Base-by-base conservation (phyloP, 2,888 invertebrate species). In the Macrophya alboannulata region DNA sequence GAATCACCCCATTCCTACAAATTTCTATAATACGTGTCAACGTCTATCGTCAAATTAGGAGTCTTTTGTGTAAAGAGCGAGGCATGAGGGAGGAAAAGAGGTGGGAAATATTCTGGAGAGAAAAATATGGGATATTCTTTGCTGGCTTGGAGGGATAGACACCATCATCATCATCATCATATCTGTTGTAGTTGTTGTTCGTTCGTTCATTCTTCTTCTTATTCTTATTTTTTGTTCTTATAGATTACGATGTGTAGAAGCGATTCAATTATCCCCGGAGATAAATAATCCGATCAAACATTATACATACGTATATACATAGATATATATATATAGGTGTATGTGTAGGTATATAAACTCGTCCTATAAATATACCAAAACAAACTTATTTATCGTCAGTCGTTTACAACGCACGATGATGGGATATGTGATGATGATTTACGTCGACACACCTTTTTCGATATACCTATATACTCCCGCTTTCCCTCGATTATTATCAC, bases 31-130 rank as follows among this genome's bases (percentile, higher is more conserved):
- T 4, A n/a, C 72, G 76, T 88, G 86, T n/a, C n/a, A 87, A 86
- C 87, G 86, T 79, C 87, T 9, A 51, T 90, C 88, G 90, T 90
- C 87, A 89, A 90, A 91, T 91, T 89, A 90, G 90, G 87, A 87
- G 88, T 65, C 76, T 48, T 76, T 76, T 76, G 76, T 76, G 51
- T 48, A 48, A 51, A 77, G 76, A 51, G 76, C 21, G 31, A 31
- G 3, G 31, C 31, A 31, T 3, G 31, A 31, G 9, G 12, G 12
- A 2, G 10, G 45, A 74, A 10, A 15, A 21, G 9, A 40, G 40
- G 9, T n/a, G 4, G 1, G 68, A 37, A 68, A 68, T n/a, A 31
- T 31, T 31, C 31, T 68, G 72, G 45, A 8, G 72, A 48, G 12
- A 31, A 51, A 5, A 51, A 43, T 17, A n/a, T 8, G 10, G 48